Conservation (phyloP, 2,888 invertebrate species). For the Lasioglossum marginatum region DNA sequence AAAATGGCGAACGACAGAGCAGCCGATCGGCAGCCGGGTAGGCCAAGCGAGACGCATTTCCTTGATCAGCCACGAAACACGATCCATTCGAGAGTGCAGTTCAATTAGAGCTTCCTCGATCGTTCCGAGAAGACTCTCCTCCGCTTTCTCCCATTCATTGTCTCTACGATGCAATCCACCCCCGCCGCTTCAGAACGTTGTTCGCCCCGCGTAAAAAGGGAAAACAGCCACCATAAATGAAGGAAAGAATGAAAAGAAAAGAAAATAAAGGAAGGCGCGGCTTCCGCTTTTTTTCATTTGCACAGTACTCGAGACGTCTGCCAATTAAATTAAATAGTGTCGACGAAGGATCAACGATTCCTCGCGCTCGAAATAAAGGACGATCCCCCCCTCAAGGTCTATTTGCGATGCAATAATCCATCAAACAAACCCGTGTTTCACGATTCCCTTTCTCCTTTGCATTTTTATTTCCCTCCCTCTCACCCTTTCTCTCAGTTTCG, state of each 20-base stretch:
- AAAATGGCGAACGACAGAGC: constrained; percentile 4
- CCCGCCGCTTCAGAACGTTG: neutral
- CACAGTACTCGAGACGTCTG: constrained; percentile 78
- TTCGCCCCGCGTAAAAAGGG: constrained; percentile 22
- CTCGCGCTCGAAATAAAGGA: constrained; percentile 28
- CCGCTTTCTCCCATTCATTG: constrained; percentile 35
- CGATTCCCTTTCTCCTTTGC: neutral
- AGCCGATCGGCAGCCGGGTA: constrained; percentile 19
- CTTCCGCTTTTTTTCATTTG: constrained; percentile 54
- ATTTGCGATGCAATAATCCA: constrained; percentile 8
- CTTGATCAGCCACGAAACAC: constrained; percentile 54
- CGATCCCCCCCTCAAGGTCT: neutral
- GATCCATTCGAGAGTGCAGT: constrained; percentile 2
- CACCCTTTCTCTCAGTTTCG: neutral
- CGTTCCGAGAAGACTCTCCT: neutral
- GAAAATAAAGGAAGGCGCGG: constrained; percentile 1
- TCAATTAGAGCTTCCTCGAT: constrained; percentile 41
- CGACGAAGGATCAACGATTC: constrained; percentile 49
- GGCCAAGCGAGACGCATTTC: constrained; percentile 61
- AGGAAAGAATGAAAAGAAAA: neutral
- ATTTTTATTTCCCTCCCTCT: neutral
- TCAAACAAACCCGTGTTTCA: constrained; percentile 3
- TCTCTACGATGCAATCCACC: constrained; percentile 12
- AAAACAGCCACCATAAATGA: constrained; percentile 37
- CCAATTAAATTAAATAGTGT: constrained; percentile 78